phyloP scores from a whole-genome alignment of 2,113 vertebrate species.

The Erythrolamprus reginae region DNA sequence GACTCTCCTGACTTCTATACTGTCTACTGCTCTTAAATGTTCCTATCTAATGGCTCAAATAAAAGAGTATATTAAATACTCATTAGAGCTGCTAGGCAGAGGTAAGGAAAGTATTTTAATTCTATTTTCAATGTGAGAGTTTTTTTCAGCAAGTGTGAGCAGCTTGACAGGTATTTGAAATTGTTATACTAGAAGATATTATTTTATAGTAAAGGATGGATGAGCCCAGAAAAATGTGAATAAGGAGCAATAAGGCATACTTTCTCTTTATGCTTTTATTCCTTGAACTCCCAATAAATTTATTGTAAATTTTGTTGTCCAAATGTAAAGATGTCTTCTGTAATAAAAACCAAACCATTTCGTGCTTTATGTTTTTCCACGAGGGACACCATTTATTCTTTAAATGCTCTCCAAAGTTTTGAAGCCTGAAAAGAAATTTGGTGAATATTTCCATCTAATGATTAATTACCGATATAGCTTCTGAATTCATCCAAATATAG shows the following conservation, averaged over 20 bases:
- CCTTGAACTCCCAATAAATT: neutral
- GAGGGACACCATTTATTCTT: neutral
- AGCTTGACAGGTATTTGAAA: neutral
- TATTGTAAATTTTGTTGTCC: neutral
- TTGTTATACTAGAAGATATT: neutral
- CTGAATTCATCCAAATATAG: neutral
- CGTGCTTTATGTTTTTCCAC: neutral
- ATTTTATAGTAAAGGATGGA: neutral
- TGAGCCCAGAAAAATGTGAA: neutral
- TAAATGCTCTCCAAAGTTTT: neutral
- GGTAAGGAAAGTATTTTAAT: slow-evolving; percentile 62
- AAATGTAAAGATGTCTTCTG: neutral
- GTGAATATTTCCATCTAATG: neutral
- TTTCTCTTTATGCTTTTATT: neutral
- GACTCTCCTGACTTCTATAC: slow-evolving; percentile 89
- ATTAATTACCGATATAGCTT: neutral
- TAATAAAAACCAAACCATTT: neutral
- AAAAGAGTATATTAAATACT: slow-evolving; percentile 90
- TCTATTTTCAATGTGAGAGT: neutral
- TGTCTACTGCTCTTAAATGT: slow-evolving; percentile 90
- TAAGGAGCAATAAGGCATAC: neutral
- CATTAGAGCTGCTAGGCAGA: slow-evolving; percentile 91
- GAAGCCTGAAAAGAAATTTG: neutral
- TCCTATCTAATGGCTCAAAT: slow-evolving; percentile 94
- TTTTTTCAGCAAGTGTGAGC: neutral